Evolutionary conservation across 1,140 invertebrate species (phyloP).

Genomic region (Gonioctena quinquepunctata): DNA sequence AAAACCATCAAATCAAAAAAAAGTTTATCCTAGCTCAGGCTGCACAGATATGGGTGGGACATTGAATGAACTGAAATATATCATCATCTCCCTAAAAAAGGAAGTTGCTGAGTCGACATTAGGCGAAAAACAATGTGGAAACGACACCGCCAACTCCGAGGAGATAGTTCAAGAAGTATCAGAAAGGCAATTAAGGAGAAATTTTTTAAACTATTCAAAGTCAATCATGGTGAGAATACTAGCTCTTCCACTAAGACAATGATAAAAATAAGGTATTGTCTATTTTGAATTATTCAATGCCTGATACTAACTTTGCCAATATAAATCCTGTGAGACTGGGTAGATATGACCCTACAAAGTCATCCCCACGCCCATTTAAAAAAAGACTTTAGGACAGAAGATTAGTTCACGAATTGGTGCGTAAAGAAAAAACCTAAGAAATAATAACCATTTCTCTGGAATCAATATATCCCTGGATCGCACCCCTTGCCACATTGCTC

Average conservation of each 20-base stretch:
- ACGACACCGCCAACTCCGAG: not conserved
- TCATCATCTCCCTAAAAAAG: not conserved
- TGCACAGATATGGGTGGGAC: not conserved
- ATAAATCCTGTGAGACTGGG: not conserved
- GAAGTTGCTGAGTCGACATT: not conserved
- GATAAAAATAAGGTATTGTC: not conserved
- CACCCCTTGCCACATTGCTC: not conserved
- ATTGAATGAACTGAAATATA: not conserved
- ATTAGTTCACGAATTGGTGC: not conserved
- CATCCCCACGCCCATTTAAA: not conserved
- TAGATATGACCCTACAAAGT: not conserved
- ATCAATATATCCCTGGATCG: no score
- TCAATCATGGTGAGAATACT: no score
- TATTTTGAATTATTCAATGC: not conserved
- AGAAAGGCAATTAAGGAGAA: no score
- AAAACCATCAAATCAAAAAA: no score
- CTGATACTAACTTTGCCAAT: not conserved
- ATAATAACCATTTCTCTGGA: not conserved
- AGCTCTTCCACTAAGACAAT: not conserved
- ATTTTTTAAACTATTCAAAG: no score
- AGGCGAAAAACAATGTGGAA: not conserved
- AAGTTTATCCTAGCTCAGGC: not conserved
- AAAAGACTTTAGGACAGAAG: not conserved
- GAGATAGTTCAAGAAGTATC: no score
- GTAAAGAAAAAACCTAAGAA: not conserved